Evolutionary conservation across 2,888 invertebrate genomes (phyloP).

Genomic region (Odontomyia ornata): DNA sequence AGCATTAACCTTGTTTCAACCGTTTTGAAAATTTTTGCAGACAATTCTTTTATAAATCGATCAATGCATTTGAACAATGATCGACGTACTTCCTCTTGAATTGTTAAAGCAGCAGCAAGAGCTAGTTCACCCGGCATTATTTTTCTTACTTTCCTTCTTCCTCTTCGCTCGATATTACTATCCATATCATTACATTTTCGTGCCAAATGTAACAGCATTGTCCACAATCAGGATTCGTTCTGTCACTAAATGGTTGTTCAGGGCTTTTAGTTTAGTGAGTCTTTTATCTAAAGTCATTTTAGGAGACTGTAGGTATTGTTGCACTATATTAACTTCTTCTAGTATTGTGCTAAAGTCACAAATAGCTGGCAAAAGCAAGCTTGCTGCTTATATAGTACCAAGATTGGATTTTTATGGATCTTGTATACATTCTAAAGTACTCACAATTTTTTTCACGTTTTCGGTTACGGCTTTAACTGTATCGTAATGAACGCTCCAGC

Average conservation of each 20-base stretch:
- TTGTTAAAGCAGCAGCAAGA: no score
- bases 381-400: slow-evolving; percentile 30
- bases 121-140: no score
- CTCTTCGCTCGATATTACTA: no score
- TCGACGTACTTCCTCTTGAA: slow-evolving; percentile 7
- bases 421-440: slow-evolving; percentile 23
- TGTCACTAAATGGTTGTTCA: no score
- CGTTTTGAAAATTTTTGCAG: background rate
- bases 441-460: slow-evolving; percentile 11
- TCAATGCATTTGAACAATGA: slow-evolving; percentile 31
- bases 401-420: slow-evolving; percentile 36
- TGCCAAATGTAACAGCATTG: no score
- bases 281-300: slow-evolving; percentile 23
- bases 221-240: no score
- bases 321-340: slow-evolving; percentile 18
- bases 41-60: slow-evolving; percentile 17
- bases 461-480: slow-evolving; percentile 18
- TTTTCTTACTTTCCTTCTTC: no score
- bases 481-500: background rate
- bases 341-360: slow-evolving; percentile 11
- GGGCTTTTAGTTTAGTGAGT: background rate
- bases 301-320: background rate
- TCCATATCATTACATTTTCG: no score
- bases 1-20: slow-evolving; percentile 31
- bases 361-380: slow-evolving; percentile 21